A percentile compares a stretch with the other conserved stretches of the same genome.
Conservation (phyloP, 1,140 invertebrate genomes). For the Mesaphorura yosii region DNA sequence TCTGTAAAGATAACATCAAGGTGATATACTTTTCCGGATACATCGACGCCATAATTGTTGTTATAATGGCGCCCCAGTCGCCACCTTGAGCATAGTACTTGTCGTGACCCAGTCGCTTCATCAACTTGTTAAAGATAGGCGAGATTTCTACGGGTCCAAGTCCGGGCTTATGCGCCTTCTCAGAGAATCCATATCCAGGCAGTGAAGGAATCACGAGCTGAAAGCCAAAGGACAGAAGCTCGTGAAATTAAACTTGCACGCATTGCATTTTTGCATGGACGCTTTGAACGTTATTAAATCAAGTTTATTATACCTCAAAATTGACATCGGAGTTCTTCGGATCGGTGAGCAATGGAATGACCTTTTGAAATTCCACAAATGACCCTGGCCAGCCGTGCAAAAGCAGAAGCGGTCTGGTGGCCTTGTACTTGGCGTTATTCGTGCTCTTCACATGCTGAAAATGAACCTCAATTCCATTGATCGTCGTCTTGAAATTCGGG, state of each 20-base stretch:
- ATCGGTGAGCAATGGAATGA: slow-evolving; percentile 47
- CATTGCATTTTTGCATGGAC: too few species aligned
- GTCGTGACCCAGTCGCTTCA: slow-evolving; percentile 61
- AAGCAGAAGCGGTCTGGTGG: slow-evolving; percentile 45
- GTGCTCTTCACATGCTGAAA: slow-evolving; percentile 30
- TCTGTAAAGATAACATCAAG: slow-evolving; percentile 38
- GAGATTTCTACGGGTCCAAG: slow-evolving; percentile 48
- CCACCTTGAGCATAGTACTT: slow-evolving; percentile 67
- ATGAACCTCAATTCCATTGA: slow-evolving; percentile 43
- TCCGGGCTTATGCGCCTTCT: slow-evolving; percentile 50
- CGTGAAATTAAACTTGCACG: too few species aligned
- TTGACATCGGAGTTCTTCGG: slow-evolving; percentile 17
- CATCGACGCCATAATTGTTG: slow-evolving; percentile 44
- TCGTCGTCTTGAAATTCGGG: slow-evolving; percentile 41
- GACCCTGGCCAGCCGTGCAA: slow-evolving; percentile 87
- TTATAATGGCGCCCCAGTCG: slow-evolving; percentile 55
- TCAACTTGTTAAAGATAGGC: slow-evolving; percentile 55
- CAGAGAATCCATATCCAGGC: slow-evolving; percentile 75
- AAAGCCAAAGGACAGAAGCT: not conserved
- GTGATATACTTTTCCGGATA: slow-evolving; percentile 37
- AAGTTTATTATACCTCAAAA: slow-evolving; percentile 49
- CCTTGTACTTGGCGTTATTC: slow-evolving; percentile 20
- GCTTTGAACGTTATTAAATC: too few species aligned
- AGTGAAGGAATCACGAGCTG: slow-evolving; percentile 59
- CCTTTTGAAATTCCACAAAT: slow-evolving; percentile 70